Evolutionary conservation across 2,113 vertebrate genomes (phyloP), one percentile per base, ranked within the genome.

Genomic region (Ictidomys tridecemlineatus): DNA sequence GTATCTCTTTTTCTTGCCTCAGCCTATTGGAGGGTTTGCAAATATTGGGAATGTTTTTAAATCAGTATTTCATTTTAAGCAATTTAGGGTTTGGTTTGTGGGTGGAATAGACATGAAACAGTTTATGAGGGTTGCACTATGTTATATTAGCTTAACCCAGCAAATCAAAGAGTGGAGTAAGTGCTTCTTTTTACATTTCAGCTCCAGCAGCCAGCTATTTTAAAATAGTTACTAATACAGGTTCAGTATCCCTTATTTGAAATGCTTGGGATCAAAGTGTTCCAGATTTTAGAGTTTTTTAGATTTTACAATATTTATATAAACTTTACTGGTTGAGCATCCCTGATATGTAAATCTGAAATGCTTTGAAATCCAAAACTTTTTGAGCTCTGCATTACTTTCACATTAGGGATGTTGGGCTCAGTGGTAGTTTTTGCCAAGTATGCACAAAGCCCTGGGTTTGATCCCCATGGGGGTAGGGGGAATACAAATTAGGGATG

Each of bases 61-160:
- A 48, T 74, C 69, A 65, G 6, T 30, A 28, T 53, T 96, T 93
- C 93, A 93, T 39, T 96, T 94, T 94, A 91, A 93, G 78, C 65
- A 87, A 26, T 96, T 78, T 76, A 53, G 14, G 24, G 8, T 45
- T 45, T 45, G 8, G 22, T 34, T 6, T n/a, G 67, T 58, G 24
- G 51, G 24, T 48, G 70, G 12, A 28, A 85, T 1, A 65, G 53
- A 28, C 65, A 88, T 77, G 70, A 89, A 94, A 76, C 30, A 67
- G 5, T 85, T 94, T 45, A 8, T 28, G 39, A 56, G 45, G 69
- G 12, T n/a, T 51, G 24, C 8, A 37, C 69, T 80, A 0, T 77
- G 58, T 85, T 61, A 80, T 61, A 80, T 45, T 45, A 45, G 45
- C 45, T 37, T 16, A 87, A 22, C 24, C 72, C 5, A 89, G 56